phyloP scores from a whole-genome alignment of 1,140 invertebrate genomes.

The Chrysopa pallens region DNA sequence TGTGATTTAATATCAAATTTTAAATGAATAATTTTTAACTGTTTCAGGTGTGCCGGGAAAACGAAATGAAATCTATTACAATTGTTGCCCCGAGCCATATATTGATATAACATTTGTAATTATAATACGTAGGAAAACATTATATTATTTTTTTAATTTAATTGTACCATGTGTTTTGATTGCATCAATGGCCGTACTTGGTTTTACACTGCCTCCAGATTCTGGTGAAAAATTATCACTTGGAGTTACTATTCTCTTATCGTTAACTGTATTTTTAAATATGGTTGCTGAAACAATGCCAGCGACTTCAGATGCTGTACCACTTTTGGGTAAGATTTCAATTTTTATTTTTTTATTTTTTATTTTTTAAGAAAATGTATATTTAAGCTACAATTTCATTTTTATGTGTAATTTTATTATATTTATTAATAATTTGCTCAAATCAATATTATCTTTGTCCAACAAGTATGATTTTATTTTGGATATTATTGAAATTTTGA shows the following conservation, averaged over 20 bases:
- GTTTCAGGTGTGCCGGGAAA: constrained; percentile 65
- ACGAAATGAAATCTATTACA: constrained; percentile 63
- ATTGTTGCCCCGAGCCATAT: constrained; percentile 82
- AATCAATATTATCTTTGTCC: too few relatives aligned
- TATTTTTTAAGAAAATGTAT: background rate
- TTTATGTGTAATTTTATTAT: too few relatives aligned
- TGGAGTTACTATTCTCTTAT: constrained; percentile 96
- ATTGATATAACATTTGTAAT: constrained; percentile 96
- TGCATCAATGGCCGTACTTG: constrained; percentile 92
- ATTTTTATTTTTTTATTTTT: background rate
- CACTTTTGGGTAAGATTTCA: constrained; percentile 37
- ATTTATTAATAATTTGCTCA: too few relatives aligned
- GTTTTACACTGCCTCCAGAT: constrained; percentile 94
- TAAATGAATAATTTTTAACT: constrained; percentile 1
- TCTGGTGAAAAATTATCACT: constrained; percentile 97
- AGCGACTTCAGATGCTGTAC: constrained; percentile 74
- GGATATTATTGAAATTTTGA: too few relatives aligned
- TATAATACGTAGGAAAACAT: constrained; percentile 84
- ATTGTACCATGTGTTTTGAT: constrained; percentile 98
- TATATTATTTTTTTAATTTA: constrained; percentile 99
- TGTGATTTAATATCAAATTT: too few relatives aligned
- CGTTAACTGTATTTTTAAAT: constrained; percentile 94
- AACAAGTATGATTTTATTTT: too few relatives aligned
- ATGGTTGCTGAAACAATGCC: constrained; percentile 86
- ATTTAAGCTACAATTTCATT: too few relatives aligned